Conservation (phyloP, 2,797 vertebrate genomes). For the Rhincodon typus region DNA sequence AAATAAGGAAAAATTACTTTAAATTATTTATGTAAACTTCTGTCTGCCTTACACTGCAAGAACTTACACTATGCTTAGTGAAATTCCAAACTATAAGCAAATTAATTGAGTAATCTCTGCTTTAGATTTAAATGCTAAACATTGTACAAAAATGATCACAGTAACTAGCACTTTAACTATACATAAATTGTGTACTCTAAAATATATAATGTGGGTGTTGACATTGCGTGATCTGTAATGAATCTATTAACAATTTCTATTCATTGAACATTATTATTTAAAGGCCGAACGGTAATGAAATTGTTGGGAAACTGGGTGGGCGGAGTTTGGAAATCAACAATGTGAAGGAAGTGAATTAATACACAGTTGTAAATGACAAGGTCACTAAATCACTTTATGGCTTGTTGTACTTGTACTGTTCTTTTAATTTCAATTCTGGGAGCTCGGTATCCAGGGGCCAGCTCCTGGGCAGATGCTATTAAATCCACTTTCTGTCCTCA, state of each 20-base stretch:
- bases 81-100: not conserved
- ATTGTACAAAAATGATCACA: not conserved
- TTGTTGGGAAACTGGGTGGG: not conserved
- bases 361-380: constrained; percentile 30
- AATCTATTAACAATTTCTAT: not conserved
- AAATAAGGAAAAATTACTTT: not conserved
- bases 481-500: not conserved
- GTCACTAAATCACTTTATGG: constrained; percentile 17
- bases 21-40: not conserved
- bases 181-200: not conserved
- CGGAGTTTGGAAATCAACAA: constrained; percentile 2
- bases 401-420: constrained; percentile 14
- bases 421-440: not conserved
- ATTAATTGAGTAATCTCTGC: not conserved
- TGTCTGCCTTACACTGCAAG: not conserved
- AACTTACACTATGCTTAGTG: not conserved
- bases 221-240: not conserved
- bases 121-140: not conserved
- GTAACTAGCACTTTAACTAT: not conserved
- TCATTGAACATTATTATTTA: constrained; percentile 23
- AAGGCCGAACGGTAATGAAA: constrained; percentile 1
- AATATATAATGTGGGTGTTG: not conserved
- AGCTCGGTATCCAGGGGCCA: not conserved
- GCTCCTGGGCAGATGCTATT: not conserved
- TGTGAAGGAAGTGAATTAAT: constrained; percentile 23